Evolutionary conservation across 2,113 vertebrate genomes (phyloP).

Genomic region (Ammospiza nelsoni): DNA sequence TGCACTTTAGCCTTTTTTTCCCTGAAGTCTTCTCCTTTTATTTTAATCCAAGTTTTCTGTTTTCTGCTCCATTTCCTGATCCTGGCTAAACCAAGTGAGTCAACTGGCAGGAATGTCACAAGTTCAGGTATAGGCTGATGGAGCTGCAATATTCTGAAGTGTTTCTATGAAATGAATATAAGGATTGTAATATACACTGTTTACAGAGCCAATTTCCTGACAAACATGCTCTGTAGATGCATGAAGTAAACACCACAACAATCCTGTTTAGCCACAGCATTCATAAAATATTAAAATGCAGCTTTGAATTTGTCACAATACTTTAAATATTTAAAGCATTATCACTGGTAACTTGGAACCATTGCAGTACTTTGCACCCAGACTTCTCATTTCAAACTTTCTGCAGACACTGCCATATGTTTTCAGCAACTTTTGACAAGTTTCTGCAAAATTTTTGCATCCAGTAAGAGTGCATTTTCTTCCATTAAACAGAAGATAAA

Average conservation of each 20-base stretch:
- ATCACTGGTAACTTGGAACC: neutral
- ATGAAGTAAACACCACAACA: constrained; percentile 18
- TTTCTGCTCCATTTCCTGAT: neutral
- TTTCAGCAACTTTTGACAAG: neutral
- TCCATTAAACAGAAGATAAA: neutral
- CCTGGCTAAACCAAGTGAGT: neutral
- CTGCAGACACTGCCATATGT: neutral
- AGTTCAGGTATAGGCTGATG: neutral
- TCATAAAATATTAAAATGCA: constrained; percentile 44
- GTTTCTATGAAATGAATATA: neutral
- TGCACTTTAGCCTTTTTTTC: neutral
- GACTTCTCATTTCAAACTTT: neutral
- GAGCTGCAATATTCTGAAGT: neutral
- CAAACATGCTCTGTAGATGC: neutral
- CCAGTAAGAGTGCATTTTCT: neutral
- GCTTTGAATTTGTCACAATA: constrained; percentile 17
- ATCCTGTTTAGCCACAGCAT: neutral
- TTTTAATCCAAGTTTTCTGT: constrained; percentile 7
- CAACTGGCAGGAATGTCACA: neutral
- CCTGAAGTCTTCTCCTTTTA: neutral
- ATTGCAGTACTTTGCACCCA: neutral
- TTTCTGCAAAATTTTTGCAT: neutral
- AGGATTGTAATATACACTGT: neutral
- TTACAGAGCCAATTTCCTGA: constrained; percentile 21
- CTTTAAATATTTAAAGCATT: constrained; percentile 52